Evolutionary conservation across 2,113 vertebrate genomes (phyloP), one percentile per base, ranked within the genome.

Genomic region (Zapornia atra): DNA sequence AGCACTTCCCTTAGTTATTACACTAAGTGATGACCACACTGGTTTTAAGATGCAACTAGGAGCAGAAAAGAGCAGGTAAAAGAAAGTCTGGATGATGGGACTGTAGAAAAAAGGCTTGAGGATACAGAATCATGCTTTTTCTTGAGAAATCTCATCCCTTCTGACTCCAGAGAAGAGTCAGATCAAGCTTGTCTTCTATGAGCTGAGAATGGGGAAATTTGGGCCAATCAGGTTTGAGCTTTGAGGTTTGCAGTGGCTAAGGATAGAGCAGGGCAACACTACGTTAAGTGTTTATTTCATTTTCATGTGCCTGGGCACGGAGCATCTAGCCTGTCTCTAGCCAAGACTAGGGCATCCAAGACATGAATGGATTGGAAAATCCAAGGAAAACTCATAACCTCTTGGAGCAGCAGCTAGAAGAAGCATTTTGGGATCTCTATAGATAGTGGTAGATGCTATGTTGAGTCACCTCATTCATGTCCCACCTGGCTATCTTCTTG

Each of bases 361-460:
- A 44, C 9, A 20, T 38, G 14, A 86, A 69, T 11, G 17, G 40
- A 7, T 65, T 20, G 40, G 40, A 7, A 82, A 60, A 69, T 19
- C 59, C n/a, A 61, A 76, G 54, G 48, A 64, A 33, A 57, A 50
- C 10, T 33, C 63, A 40, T 28, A 26, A 5, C 3, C 2, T 82
- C 48, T 22, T 77, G 42, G 22, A 77, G 42, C 24, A 66, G 29
- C 26, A 68, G 24, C 53, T 46, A 31, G 5, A 61, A 42, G 11
- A 25, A n/a, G 9, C 31, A n/a, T 70, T 93, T 61, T 65, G 31
- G 28, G 12, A 7, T 40, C 59, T 57, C n/a, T n/a, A 63, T 38
- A 71, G 24, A 15, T 3, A 24, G 4, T 11, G 12, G 2, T 26
- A 36, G 75, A 63, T 3, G 44, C 0, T 28, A 2, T 3, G 2